A percentile compares a stretch with the other conserved stretches of the same genome.
Evolutionary conservation across 2,113 vertebrate genomes (phyloP).

Genomic region (Nyctereutes procyonoides): DNA sequence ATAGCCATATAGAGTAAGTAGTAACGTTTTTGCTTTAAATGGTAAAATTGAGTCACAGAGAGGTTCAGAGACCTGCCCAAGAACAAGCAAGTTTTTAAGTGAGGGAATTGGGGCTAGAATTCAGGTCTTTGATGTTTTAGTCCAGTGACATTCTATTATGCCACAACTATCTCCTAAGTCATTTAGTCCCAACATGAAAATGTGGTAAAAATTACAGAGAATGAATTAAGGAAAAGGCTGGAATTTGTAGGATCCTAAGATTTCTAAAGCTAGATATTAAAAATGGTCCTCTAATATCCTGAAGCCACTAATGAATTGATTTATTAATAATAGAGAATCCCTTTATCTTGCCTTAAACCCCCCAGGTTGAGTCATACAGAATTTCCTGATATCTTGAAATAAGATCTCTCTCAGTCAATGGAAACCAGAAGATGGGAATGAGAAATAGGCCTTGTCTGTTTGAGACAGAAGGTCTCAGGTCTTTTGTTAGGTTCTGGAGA

Average conservation of each 20-base stretch:
- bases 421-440: constrained; percentile 41
- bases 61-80: not conserved
- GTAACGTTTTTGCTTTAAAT: not conserved
- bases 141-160: not conserved
- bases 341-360: constrained; percentile 56
- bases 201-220: not conserved
- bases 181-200: not conserved
- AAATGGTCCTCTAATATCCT: constrained; percentile 43
- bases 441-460: constrained; percentile 1
- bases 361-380: constrained; percentile 37
- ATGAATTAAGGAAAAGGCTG: not conserved
- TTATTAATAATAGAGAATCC: constrained; percentile 59
- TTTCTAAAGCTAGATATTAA: constrained; percentile 49
- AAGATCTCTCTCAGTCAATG: constrained; percentile 19
- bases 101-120: not conserved
- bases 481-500: not conserved
- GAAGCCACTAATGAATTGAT: constrained; percentile 20
- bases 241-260: not conserved
- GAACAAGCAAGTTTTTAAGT: not conserved
- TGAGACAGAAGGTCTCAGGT: not conserved
- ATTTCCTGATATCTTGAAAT: constrained; percentile 56
- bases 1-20: not conserved
- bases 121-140: not conserved
- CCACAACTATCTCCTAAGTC: not conserved
- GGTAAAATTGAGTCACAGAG: not conserved